phyloP scores from a whole-genome alignment of 53 echinoderm and acorn worm species.

The Antedon mediterranea region DNA sequence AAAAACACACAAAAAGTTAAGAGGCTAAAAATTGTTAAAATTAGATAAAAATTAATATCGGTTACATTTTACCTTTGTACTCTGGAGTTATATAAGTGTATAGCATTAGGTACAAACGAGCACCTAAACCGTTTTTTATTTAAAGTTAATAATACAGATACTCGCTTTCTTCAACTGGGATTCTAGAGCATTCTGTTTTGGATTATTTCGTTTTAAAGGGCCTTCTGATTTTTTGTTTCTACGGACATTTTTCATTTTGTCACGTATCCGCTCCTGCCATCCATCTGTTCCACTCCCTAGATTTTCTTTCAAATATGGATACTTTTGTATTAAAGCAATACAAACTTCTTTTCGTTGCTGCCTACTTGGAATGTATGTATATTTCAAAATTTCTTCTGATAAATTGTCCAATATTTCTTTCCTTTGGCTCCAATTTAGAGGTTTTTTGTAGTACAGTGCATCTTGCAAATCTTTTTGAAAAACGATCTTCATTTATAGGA shows the following conservation, averaged over 20 bases:
- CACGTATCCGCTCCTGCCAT: background rate
- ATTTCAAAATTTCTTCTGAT: constrained; percentile 2
- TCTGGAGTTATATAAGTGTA: too few relatives aligned
- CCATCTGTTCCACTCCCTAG: constrained; percentile 11
- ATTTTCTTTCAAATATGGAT: constrained; percentile 7
- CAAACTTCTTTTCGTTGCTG: background rate
- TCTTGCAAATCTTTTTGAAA: background rate
- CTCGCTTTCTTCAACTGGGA: background rate
- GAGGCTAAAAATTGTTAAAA: too few relatives aligned
- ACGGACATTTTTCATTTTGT: constrained; percentile 9
- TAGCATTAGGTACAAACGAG: too few relatives aligned
- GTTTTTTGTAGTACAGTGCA: background rate
- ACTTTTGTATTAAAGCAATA: background rate
- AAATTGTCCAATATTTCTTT: constrained; percentile 2
- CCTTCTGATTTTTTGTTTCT: background rate
- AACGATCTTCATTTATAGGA: background rate
- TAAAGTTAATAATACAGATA: background rate
- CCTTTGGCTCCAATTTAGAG: constrained; percentile 5
- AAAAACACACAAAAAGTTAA: too few relatives aligned
- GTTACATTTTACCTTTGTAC: too few relatives aligned
- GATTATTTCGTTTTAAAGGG: constrained; percentile 1
- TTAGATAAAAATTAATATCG: too few relatives aligned
- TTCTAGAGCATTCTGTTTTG: background rate
- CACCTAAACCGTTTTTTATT: too few relatives aligned
- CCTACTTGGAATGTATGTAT: background rate